phyloP scores from a whole-genome alignment of 2,113 vertebrate genomes.

The Shinisaurus crocodilurus region DNA sequence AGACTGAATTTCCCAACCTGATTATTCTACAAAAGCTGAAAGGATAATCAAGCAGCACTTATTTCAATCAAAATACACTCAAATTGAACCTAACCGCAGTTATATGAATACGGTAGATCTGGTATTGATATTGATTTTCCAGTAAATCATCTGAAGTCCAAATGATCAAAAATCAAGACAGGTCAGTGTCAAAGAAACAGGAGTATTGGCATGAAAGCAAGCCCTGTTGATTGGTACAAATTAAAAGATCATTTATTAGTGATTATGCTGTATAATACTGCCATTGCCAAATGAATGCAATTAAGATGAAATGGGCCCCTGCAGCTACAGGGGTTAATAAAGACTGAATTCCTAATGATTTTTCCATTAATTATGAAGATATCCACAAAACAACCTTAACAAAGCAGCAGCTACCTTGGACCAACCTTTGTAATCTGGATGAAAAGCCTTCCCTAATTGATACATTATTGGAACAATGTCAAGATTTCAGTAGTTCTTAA shows the following conservation, averaged over 20 bases:
- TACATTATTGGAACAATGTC: slow-evolving; percentile 73
- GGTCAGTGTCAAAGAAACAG: slow-evolving; percentile 85
- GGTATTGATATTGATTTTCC: slow-evolving; percentile 87
- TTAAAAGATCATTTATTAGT: slow-evolving; percentile 89
- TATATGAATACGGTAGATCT: slow-evolving; percentile 79
- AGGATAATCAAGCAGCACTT: slow-evolving; percentile 81
- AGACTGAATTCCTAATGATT: slow-evolving; percentile 85
- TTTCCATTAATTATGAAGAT: slow-evolving; percentile 89
- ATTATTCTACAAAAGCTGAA: slow-evolving; percentile 80
- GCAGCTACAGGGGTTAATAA: slow-evolving; percentile 86
- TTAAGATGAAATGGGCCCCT: slow-evolving; percentile 87
- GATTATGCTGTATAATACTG: slow-evolving; percentile 84
- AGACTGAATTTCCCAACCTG: slow-evolving; percentile 76
- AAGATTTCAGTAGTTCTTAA: slow-evolving; percentile 73
- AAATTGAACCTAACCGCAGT: slow-evolving; percentile 80
- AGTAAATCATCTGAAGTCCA: slow-evolving; percentile 86
- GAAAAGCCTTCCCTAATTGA: slow-evolving; percentile 80
- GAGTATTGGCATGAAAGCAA: slow-evolving; percentile 85
- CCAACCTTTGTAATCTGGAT: slow-evolving; percentile 81
- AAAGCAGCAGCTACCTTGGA: slow-evolving; percentile 82
- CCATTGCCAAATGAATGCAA: slow-evolving; percentile 86
- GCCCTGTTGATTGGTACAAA: slow-evolving; percentile 83
- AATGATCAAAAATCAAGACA: slow-evolving; percentile 87
- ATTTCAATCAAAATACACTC: slow-evolving; percentile 82
- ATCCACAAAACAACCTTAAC: slow-evolving; percentile 85